Evolutionary conservation across 2,797 vertebrate species (phyloP).

Genomic region (Hippocampus kuda): DNA sequence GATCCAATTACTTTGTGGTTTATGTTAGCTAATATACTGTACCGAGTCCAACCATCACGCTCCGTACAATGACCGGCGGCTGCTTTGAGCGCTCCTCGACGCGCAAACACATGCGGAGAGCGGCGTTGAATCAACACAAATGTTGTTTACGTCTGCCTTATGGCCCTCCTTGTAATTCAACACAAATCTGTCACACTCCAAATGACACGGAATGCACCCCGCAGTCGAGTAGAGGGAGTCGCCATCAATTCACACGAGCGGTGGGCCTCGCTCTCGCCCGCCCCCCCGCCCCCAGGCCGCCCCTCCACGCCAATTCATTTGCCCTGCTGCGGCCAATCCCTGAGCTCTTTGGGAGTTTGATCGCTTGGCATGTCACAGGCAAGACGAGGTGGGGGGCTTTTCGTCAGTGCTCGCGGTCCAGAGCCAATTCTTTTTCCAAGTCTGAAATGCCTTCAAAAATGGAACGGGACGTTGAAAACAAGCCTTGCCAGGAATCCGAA

Average conservation of each 20-base stretch:
- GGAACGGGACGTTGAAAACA: neutral
- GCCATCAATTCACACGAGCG: conserved; percentile 60
- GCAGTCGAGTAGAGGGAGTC: conserved; percentile 42
- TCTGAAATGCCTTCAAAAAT: too few species aligned
- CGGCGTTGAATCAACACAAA: conserved; percentile 36
- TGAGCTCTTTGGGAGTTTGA: conserved; percentile 19
- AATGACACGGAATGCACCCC: conserved; percentile 44
- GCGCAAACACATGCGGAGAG: conserved; percentile 8
- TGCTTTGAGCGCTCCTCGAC: conserved; percentile 15
- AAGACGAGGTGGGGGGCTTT: too few species aligned
- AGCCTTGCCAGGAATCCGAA: neutral
- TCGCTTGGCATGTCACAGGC: conserved; percentile 6
- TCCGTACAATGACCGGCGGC: conserved; percentile 25
- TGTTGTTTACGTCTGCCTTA: conserved; percentile 43
- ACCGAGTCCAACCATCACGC: conserved; percentile 5
- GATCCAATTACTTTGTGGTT: conserved; percentile 7
- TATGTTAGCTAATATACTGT: conserved; percentile 8
- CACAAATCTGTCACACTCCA: conserved; percentile 47
- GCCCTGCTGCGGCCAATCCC: conserved; percentile 66
- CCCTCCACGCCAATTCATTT: conserved; percentile 59
- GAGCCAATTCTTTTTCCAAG: too few species aligned
- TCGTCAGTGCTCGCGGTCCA: too few species aligned
- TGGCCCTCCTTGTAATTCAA: conserved; percentile 44
- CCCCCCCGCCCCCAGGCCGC: conserved; percentile 9
- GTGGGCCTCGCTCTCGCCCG: conserved; percentile 42